A percentile compares a stretch with the other conserved stretches of the same genome.
Evolutionary conservation across 1,140 invertebrate genomes (phyloP).

Genomic region (Anagrus nilaparvatae): DNA sequence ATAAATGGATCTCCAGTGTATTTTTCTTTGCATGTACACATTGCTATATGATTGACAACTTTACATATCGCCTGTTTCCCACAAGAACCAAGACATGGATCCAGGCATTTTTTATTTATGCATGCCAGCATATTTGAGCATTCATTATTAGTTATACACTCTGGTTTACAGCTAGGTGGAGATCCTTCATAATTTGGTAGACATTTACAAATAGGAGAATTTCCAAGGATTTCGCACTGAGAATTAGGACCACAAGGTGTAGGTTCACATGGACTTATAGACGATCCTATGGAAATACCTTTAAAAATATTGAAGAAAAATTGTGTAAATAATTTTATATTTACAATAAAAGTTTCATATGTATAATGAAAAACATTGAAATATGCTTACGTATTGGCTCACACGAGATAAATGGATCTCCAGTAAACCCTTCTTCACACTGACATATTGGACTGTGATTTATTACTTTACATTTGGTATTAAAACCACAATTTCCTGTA

Average conservation of each 20-base stretch:
- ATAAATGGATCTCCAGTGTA: slow-evolving; percentile 52
- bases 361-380: slow-evolving; percentile 2
- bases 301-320: too few species aligned
- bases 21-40: slow-evolving; percentile 47
- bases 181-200: slow-evolving; percentile 32
- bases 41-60: slow-evolving; percentile 53
- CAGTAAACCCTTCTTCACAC: slow-evolving; percentile 34
- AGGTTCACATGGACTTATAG: slow-evolving; percentile 51
- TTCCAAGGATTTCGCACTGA: slow-evolving; percentile 49
- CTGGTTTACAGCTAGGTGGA: slow-evolving; percentile 36
- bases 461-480: slow-evolving; percentile 47
- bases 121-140: slow-evolving; percentile 54
- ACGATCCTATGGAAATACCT: too few species aligned
- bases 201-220: slow-evolving; percentile 38
- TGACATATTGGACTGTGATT: slow-evolving; percentile 41
- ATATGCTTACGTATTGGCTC: slow-evolving; percentile 42
- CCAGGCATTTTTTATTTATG: slow-evolving; percentile 56
- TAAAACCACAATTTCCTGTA: slow-evolving; percentile 49
- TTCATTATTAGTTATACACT: slow-evolving; percentile 51
- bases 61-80: slow-evolving; percentile 51
- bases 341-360: too few species aligned
- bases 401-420: slow-evolving; percentile 45
- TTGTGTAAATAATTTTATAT: too few species aligned
- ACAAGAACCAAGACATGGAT: slow-evolving; percentile 59
- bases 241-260: slow-evolving; percentile 62